Evolutionary conservation across 2,797 vertebrate genomes (phyloP).

Genomic region (Gallinago stenura): DNA sequence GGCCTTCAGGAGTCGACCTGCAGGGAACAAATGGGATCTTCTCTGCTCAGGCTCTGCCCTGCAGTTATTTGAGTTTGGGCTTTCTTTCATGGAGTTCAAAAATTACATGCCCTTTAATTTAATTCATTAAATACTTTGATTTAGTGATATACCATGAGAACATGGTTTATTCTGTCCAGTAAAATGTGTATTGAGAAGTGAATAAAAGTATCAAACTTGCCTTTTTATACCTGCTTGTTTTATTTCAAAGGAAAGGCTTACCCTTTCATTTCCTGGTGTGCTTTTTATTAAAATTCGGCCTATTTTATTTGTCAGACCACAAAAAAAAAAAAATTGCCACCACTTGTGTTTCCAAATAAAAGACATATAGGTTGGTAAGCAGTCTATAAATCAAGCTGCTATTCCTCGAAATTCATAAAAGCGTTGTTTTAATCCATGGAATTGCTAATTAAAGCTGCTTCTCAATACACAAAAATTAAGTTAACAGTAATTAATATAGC

Average conservation of each 20-base stretch:
- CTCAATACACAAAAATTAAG: conserved; percentile 70
- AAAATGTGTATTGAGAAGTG: not conserved
- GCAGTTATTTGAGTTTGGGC: not conserved
- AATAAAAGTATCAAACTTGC: not conserved
- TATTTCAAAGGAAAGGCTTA: conserved; percentile 9
- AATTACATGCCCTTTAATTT: not conserved
- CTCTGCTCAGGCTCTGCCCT: not conserved
- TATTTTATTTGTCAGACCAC: conserved; percentile 13
- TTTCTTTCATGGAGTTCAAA: not conserved
- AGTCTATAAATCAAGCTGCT: not conserved
- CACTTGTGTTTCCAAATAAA: not conserved
- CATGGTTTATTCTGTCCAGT: not conserved
- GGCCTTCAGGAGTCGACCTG: not conserved
- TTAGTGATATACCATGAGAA: not conserved
- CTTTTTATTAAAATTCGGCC: conserved; percentile 40
- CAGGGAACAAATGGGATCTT: not conserved
- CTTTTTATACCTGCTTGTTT: conserved; percentile 6
- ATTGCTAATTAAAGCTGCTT: conserved; percentile 70
- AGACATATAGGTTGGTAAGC: not conserved
- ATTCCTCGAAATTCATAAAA: conserved; percentile 52
- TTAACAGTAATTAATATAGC: conserved; percentile 81
- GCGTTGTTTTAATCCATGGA: conserved; percentile 66
- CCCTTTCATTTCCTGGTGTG: not conserved
- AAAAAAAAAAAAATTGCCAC: not conserved
- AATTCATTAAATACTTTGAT: not conserved